Conservation (phyloP, 2,113 vertebrate species). For the Lycaon pictus region DNA sequence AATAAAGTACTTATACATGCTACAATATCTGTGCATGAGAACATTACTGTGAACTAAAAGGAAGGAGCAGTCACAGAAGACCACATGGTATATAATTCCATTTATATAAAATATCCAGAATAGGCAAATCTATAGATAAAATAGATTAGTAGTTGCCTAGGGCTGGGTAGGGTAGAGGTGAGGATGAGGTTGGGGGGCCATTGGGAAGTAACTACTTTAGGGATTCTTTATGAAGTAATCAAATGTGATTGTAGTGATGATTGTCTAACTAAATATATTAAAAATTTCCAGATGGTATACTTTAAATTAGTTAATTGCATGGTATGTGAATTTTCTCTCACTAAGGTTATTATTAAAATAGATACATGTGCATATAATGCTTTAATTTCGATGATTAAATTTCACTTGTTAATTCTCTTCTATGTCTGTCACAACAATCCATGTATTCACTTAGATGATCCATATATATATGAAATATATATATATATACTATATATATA, state of each 20-base stretch:
- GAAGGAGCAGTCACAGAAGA: slow-evolving; percentile 40
- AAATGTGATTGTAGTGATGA: not conserved
- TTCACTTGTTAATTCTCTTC: slow-evolving; percentile 59
- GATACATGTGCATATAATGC: not conserved
- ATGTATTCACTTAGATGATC: slow-evolving; percentile 60
- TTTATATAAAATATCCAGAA: not conserved
- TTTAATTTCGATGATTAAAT: slow-evolving; percentile 12
- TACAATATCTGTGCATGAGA: not conserved
- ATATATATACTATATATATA: not conserved
- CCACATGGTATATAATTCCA: not conserved
- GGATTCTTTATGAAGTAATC: not conserved
- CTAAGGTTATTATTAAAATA: not conserved
- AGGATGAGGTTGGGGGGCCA: not conserved
- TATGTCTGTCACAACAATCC: slow-evolving; percentile 88
- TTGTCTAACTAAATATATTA: not conserved
- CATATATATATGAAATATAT: not conserved
- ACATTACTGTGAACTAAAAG: not conserved
- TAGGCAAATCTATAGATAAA: not conserved
- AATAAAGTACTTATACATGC: not conserved
- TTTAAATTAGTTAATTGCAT: not conserved
- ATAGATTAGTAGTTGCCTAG: not conserved
- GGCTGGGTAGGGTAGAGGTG: not conserved
- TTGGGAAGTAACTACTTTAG: not conserved
- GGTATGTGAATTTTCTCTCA: not conserved
- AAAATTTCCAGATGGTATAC: not conserved